A percentile compares a stretch with the other conserved stretches of the same genome.
These are phyloP conservation scores for Paramuricea clavata DNA, from an alignment of 92 coral and sea anemone species.

Conservation along the genomic window DNA sequence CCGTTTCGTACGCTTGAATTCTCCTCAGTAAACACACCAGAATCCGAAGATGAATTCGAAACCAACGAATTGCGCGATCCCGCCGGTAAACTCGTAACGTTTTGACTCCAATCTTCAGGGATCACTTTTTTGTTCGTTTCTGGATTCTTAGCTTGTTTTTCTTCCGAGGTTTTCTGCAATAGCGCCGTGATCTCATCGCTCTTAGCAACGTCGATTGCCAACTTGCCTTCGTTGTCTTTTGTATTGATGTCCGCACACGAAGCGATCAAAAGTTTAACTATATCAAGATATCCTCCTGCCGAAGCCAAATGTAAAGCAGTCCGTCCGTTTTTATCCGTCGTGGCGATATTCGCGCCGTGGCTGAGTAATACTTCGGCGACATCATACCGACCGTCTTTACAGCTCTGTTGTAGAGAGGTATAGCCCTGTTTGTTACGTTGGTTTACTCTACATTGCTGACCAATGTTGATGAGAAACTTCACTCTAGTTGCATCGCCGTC, in stretches of 20 bases:
- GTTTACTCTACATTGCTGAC: conserved; percentile 89
- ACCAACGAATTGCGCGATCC: conserved; percentile 91
- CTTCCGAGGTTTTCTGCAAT: conserved; percentile 83
- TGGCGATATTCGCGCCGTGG: conserved; percentile 89
- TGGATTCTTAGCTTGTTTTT: conserved; percentile 82
- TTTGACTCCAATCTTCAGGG: conserved; percentile 73
- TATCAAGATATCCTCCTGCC: conserved; percentile 77
- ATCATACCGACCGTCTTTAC: conserved; percentile 81
- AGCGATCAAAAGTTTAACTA: conserved; percentile 85
- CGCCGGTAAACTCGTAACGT: conserved; percentile 59
- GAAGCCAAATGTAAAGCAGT: conserved; percentile 94
- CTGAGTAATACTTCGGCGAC: conserved; percentile 88
- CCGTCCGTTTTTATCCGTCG: conserved; percentile 78
- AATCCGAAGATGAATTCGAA: conserved; percentile 93
- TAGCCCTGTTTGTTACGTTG: conserved; percentile 83
- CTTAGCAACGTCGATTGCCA: conserved; percentile 85
- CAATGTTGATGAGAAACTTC: conserved; percentile 84
- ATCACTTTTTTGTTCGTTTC: conserved; percentile 30
- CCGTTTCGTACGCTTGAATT: conserved; percentile 54
- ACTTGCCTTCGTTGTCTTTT: conserved; percentile 77
- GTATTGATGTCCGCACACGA: conserved; percentile 95
- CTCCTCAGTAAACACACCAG: conserved; percentile 93
- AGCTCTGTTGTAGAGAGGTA: conserved; percentile 92
- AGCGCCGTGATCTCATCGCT: conserved; percentile 79
- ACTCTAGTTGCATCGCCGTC: conserved; percentile 98